Conservation (phyloP, 2,113 vertebrate species). For the Chiloscyllium plagiosum region DNA sequence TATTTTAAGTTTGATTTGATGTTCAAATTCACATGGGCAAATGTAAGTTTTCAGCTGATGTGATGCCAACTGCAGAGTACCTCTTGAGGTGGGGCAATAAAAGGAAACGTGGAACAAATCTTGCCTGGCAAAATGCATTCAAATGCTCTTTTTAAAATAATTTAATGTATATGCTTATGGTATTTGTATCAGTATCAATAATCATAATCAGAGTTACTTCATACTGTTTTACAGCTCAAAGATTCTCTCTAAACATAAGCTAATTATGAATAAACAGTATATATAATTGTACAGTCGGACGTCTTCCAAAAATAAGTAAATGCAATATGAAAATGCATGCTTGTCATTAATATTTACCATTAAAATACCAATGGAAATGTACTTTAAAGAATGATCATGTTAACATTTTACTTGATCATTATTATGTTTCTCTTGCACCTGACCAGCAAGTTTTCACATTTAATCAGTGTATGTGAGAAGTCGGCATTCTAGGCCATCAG, state of each 20-base stretch:
- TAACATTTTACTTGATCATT: neutral
- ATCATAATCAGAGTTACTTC: neutral
- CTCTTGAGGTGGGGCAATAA: neutral
- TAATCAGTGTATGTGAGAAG: neutral
- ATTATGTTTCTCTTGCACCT: neutral
- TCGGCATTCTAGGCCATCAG: neutral
- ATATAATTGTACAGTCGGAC: neutral
- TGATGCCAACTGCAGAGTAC: neutral
- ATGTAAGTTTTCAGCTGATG: neutral
- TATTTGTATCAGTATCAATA: neutral
- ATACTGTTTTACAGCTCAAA: neutral
- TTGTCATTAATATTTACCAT: neutral
- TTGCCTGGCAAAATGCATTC: neutral
- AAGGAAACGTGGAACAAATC: neutral
- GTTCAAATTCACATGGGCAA: neutral
- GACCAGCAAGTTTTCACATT: neutral
- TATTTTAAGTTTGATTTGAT: neutral
- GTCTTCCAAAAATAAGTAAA: neutral
- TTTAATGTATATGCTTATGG: neutral
- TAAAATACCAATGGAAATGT: neutral
- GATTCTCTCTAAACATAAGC: neutral
- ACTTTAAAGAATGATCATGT: neutral
- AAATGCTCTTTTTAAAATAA: too few relatives aligned
- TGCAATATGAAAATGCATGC: neutral
- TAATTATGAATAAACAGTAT: neutral